Evolutionary conservation across 2,113 vertebrate genomes (phyloP).

Genomic region (Maccullochella peelii): DNA sequence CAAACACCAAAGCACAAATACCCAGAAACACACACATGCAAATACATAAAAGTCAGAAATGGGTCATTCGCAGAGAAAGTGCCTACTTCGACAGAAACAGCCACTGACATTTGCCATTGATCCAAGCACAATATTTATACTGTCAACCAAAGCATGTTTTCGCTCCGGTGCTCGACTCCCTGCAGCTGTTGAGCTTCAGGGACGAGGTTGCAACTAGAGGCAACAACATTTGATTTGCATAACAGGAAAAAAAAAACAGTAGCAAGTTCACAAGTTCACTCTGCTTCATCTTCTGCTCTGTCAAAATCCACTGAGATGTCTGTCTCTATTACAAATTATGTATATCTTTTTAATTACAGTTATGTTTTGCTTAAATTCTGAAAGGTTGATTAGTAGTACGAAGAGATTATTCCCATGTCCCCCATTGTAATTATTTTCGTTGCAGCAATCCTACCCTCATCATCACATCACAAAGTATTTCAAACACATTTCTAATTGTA

Average conservation of each 20-base stretch:
- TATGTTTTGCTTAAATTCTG: constrained; percentile 4
- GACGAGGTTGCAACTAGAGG: neutral
- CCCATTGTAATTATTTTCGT: constrained; percentile 9
- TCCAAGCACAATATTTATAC: constrained; percentile 67
- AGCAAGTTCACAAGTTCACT: neutral
- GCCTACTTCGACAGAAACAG: constrained; percentile 11
- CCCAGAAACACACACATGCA: neutral
- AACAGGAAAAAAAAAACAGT: constrained; percentile 10
- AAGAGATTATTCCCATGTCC: neutral
- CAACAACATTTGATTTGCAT: constrained; percentile 11
- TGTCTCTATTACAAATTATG: neutral
- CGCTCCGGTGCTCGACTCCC: constrained; percentile 26
- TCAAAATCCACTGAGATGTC: neutral
- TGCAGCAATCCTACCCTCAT: neutral
- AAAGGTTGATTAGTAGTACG: neutral
- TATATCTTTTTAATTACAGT: neutral
- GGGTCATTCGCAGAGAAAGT: neutral
- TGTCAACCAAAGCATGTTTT: constrained; percentile 69
- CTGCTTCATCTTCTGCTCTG: neutral
- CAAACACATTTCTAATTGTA: constrained; percentile 20
- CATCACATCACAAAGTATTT: constrained; percentile 19
- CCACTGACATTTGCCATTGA: constrained; percentile 50
- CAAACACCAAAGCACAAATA: constrained; percentile 15
- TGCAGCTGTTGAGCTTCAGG: constrained; percentile 50
- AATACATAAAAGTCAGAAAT: constrained; percentile 21